Base-by-base conservation (phyloP, 2,113 vertebrate genomes). In the Trichechus manatus region DNA sequence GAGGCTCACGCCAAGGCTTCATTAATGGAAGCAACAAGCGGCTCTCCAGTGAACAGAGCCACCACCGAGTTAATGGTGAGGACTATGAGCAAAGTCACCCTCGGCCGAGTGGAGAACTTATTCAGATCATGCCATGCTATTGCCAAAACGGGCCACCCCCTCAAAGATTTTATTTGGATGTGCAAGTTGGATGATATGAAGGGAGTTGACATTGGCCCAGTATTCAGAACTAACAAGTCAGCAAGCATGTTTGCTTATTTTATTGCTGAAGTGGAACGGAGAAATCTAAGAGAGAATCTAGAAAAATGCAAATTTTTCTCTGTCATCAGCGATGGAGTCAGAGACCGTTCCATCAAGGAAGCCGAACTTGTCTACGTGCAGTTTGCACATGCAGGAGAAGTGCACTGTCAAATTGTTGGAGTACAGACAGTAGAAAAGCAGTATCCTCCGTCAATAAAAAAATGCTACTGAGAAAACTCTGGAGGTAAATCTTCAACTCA, bases 271-370 rank as follows among this genome's bases (percentile, higher is more conserved):
- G 98, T 96, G 9, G 98, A 98, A 96, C n/a, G 95, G 90, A 98
- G 74, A 86, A 50, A 81, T 89, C 97, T 98, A 44, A 98, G 97
- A 95, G 94, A 98, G 78, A 98, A 98, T 66, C 94, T 98, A 64
- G 95, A 98, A 50, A 98, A 97, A 89, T 98, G 97, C 92, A 98
- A 98, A 70, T 98, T 98, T 79, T 98, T 98, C 82, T 98, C 98
- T 3, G 31, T 98, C 64, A 97, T 98, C 95, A 98, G 94, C 53
- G 98, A 96, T 59, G 79, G 97, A 27, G 31, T 97, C 63, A 87
- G 56, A 70, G 96, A 95, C 44, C 47, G n/a, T 61, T 14, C 83
- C 23, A 1, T 33, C 4, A 42, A 96, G 80, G 81, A 93, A 92
- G 85, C 93, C 27, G 80, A 96, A 36, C 94, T 98, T 29, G 94